Conservation (phyloP, 2,113 vertebrate species). For the Riparia riparia region DNA sequence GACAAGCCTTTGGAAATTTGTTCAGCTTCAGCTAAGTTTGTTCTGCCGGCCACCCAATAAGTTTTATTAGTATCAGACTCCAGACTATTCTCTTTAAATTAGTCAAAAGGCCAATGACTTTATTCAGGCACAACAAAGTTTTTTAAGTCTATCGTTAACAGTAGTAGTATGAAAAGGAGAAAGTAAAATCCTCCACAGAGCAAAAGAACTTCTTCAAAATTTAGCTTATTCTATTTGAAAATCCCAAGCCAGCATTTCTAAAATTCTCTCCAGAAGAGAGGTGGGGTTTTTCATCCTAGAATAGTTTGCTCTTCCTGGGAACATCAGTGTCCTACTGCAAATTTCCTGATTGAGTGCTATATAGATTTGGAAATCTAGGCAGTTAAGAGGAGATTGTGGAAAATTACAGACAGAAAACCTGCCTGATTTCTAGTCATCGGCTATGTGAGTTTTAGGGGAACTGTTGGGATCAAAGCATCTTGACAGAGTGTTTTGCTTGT, state of each 20-base stretch:
- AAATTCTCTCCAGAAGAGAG: background rate
- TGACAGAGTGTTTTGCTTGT: background rate
- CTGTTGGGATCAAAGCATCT: background rate
- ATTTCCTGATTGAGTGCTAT: background rate
- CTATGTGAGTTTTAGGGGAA: background rate
- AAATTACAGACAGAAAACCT: background rate
- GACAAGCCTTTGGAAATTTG: background rate
- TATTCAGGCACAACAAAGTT: background rate
- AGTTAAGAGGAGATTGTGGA: background rate
- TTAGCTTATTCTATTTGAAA: background rate
- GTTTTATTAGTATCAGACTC: constrained; percentile 61
- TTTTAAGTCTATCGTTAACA: background rate
- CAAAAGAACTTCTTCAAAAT: no score
- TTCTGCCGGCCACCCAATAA: constrained; percentile 26
- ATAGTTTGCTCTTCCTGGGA: background rate
- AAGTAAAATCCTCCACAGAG: background rate
- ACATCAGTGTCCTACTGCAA: background rate
- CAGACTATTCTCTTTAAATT: constrained; percentile 43
- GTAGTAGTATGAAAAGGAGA: constrained; percentile 9
- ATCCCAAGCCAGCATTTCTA: background rate
- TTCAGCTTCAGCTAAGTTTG: constrained; percentile 24
- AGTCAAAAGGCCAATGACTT: constrained; percentile 19
- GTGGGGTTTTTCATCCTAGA: background rate
- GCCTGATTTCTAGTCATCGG: background rate
- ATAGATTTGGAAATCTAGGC: background rate